These are phyloP conservation scores for Nyctereutes procyonoides DNA, from an alignment of 2,113 vertebrate species.

Conservation along the genomic window DNA sequence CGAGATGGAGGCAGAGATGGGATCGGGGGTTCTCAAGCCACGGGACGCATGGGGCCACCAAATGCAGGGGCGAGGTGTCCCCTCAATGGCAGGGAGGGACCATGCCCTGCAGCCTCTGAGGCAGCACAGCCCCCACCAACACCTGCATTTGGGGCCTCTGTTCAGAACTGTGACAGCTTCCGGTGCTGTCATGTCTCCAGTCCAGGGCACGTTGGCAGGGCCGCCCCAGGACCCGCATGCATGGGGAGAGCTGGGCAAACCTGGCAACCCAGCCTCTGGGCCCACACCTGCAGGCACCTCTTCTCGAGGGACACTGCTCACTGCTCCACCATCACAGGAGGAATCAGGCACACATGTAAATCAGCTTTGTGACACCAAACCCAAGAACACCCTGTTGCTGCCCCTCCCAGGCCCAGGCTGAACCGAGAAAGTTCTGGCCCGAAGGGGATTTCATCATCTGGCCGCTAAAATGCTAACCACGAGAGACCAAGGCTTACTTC, in stretches of 20 bases:
- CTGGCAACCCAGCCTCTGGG: background rate
- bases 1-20: background rate
- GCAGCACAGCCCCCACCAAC: fast-evolving
- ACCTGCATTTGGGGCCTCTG: background rate
- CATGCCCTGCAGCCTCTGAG: background rate
- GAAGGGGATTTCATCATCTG: background rate
- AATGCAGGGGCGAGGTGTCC: too few species aligned
- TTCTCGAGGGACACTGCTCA: background rate
- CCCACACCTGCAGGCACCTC: background rate
- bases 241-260: background rate
- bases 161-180: fast-evolving
- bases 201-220: background rate
- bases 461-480: background rate
- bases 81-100: fast-evolving
- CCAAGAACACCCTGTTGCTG: fast-evolving
- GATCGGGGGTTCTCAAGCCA: fast-evolving
- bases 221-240: background rate
- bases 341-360: background rate
- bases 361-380: background rate
- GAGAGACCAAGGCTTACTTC: background rate
- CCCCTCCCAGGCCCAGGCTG: background rate
- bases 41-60: fast-evolving
- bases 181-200: too few species aligned
- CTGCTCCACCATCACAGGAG: fast-evolving
- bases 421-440: background rate